These are phyloP conservation scores for Plutella xylostella DNA, from an alignment of 2,888 invertebrate genomes.

Conservation along the genomic window DNA sequence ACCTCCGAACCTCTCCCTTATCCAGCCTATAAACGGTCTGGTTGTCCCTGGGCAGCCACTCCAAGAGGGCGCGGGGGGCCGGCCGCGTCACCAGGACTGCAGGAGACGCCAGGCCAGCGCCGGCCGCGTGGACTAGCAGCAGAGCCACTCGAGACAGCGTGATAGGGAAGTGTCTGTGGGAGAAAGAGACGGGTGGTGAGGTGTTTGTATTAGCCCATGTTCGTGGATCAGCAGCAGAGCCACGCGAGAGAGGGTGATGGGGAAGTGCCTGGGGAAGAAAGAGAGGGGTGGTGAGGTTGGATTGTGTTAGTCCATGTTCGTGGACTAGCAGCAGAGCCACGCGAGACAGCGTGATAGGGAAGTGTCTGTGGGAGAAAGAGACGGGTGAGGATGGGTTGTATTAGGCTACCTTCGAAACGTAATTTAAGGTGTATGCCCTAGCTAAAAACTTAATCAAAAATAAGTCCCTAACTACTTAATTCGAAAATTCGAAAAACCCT, in stretches of 20 bases:
- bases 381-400: not conserved
- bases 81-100: constrained; percentile 47
- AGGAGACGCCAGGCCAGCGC: constrained; percentile 51
- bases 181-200: constrained; percentile 4
- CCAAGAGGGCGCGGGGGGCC: constrained; percentile 30
- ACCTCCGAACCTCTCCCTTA: constrained; percentile 47
- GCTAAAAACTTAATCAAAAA: too few species aligned
- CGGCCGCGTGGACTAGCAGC: constrained; percentile 47
- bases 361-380: constrained; percentile 27
- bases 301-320: too few species aligned
- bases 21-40: constrained; percentile 49
- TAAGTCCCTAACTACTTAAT: too few species aligned
- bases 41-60: constrained; percentile 57
- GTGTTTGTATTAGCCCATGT: too few species aligned
- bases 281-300: too few species aligned
- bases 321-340: constrained; percentile 44
- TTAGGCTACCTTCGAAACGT: too few species aligned
- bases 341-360: constrained; percentile 34
- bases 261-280: too few species aligned
- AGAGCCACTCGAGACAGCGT: constrained; percentile 39
- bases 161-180: constrained; percentile 32
- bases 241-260: too few species aligned
- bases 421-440: too few species aligned
- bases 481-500: too few species aligned
- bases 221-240: too few species aligned